These are phyloP conservation scores for Bambusicola thoracicus DNA, from an alignment of 2,113 vertebrate species.

Conservation along the genomic window DNA sequence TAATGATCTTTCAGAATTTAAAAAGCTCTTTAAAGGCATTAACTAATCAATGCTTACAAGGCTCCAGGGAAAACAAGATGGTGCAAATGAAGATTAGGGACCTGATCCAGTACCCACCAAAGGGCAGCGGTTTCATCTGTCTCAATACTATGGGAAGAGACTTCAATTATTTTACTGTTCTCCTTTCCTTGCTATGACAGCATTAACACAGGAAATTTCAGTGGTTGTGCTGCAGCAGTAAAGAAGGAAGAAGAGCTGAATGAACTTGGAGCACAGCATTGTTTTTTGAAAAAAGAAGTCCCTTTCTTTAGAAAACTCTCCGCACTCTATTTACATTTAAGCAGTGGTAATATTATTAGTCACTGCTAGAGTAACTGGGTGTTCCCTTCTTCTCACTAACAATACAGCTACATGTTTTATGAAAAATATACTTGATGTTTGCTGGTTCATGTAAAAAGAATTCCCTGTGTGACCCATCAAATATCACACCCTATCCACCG, in stretches of 20 bases:
- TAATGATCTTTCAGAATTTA: slow-evolving; percentile 25
- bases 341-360: slow-evolving; percentile 53
- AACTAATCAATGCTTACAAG: slow-evolving; percentile 50
- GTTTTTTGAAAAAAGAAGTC: background rate
- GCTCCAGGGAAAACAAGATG: slow-evolving; percentile 3
- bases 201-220: background rate
- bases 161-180: background rate
- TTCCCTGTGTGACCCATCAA: slow-evolving; percentile 18
- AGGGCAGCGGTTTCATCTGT: background rate
- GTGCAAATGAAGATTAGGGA: background rate
- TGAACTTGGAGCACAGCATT: background rate
- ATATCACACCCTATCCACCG: slow-evolving; percentile 24
- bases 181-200: background rate
- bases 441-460: slow-evolving; percentile 55
- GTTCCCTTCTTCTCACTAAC: slow-evolving; percentile 39
- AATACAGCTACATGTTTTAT: slow-evolving; percentile 38
- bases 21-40: slow-evolving; percentile 45
- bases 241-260: background rate
- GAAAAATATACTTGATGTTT: slow-evolving; percentile 55
- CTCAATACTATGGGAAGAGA: background rate
- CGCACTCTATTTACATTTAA: slow-evolving; percentile 31
- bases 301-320: background rate
- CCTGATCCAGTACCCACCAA: slow-evolving; percentile 3
- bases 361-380: slow-evolving; percentile 54
- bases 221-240: background rate